Percentiles rank a stretch among this genome's conserved stretches.
phyloP scores from a whole-genome alignment of 2,797 vertebrate genomes.

The Protosalanx chinensis region DNA sequence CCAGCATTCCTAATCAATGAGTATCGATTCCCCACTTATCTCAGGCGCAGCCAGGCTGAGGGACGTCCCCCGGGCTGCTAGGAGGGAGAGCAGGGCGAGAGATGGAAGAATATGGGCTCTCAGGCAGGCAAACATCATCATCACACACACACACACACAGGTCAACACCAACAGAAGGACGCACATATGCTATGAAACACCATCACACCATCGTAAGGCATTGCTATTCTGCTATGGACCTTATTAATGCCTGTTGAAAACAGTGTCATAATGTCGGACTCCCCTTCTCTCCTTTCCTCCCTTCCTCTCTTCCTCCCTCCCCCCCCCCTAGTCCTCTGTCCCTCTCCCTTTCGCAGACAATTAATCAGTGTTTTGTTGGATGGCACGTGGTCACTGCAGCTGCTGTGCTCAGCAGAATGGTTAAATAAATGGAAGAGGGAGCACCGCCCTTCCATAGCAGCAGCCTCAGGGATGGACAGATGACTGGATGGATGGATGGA shows the following conservation, averaged over 20 bases:
- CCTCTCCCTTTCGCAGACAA: conserved; percentile 48
- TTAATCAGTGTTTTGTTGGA: conserved; percentile 62
- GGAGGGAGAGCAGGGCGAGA: conserved; percentile 5
- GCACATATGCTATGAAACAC: neutral
- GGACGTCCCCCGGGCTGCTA: conserved; percentile 23
- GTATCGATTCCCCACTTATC: conserved; percentile 66
- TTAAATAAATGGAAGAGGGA: conserved; percentile 49
- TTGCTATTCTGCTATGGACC: conserved; percentile 17
- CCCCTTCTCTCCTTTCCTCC: conserved; percentile 18
- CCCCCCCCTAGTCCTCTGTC: neutral
- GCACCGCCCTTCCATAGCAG: conserved; percentile 29
- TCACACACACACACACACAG: conserved; percentile 5
- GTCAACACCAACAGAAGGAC: neutral
- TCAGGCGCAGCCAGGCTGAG: conserved; percentile 52
- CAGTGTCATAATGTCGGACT: conserved; percentile 32
- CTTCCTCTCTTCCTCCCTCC: conserved; percentile 24
- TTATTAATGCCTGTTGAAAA: conserved; percentile 35
- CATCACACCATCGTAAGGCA: conserved; percentile 3
- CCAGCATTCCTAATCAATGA: conserved; percentile 55
- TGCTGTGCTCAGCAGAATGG: conserved; percentile 65
- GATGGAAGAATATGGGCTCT: conserved; percentile 13
- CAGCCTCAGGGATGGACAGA: conserved; percentile 15
- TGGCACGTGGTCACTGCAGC: conserved; percentile 50
- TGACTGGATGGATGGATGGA: neutral
- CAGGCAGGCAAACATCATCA: neutral